Percentiles rank a stretch among this genome's conserved stretches.
These are phyloP conservation scores for Rhinoptilus africanus DNA, from an alignment of 2,113 vertebrate genomes.

Conservation along the genomic window DNA sequence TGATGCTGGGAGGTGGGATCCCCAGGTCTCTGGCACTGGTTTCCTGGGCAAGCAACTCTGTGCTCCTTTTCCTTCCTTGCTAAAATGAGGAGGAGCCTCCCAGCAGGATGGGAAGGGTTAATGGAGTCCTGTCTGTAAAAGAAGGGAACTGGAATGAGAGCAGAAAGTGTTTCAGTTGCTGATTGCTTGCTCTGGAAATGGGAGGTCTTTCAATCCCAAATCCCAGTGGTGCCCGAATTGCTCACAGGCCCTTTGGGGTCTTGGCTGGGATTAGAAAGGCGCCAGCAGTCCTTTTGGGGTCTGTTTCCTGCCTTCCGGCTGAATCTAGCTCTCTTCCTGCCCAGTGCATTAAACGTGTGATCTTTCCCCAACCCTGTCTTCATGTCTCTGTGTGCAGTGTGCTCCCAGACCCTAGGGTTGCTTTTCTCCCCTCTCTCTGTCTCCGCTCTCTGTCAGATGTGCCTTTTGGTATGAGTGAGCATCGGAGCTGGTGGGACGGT, in stretches of 20 bases:
- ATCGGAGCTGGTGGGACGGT: fast-evolving
- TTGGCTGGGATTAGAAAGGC: neutral
- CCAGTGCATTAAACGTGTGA: neutral
- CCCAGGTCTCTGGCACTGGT: slow-evolving; percentile 44
- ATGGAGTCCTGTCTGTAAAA: neutral
- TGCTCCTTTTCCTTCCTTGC: neutral
- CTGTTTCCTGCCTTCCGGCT: neutral
- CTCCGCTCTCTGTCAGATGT: neutral
- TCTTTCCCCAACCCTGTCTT: neutral
- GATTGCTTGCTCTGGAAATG: neutral
- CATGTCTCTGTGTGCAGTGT: neutral
- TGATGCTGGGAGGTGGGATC: neutral
- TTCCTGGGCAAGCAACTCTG: neutral
- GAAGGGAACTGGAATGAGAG: neutral
- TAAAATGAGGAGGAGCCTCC: neutral
- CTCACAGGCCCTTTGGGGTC: neutral
- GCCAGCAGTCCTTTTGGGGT: neutral
- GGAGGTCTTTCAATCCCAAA: neutral
- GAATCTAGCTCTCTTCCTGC: neutral
- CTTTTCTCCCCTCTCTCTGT: neutral
- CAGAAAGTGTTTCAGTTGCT: neutral
- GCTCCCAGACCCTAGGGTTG: neutral
- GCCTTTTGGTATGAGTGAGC: neutral
- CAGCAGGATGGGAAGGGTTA: neutral
- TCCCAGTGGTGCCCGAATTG: neutral